phyloP scores from a whole-genome alignment of 2,888 invertebrate species.

The Eumerus sabulonum region DNA sequence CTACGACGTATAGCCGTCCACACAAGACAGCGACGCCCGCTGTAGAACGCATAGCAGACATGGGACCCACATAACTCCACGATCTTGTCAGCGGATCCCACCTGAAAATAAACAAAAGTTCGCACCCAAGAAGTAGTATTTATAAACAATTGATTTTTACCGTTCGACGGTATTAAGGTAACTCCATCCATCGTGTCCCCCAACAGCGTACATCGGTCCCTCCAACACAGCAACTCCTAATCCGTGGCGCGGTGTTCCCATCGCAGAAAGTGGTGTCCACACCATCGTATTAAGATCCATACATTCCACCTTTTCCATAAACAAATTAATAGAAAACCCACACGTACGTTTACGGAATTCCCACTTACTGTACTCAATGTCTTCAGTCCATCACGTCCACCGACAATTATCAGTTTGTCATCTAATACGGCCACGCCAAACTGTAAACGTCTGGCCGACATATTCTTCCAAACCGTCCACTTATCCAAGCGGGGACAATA shows the following conservation, averaged over 20 bases:
- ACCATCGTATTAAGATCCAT: constrained; percentile 89
- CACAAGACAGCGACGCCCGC: constrained; percentile 94
- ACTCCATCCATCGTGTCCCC: constrained; percentile 93
- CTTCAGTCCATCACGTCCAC: constrained; percentile 95
- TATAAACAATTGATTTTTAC: constrained; percentile 70
- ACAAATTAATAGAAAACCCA: background rate
- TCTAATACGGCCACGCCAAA: constrained; percentile 94
- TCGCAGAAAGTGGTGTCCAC: constrained; percentile 90
- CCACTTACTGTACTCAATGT: constrained; percentile 89
- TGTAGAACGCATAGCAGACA: constrained; percentile 91
- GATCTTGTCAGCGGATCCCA: constrained; percentile 94
- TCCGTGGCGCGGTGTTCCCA: constrained; percentile 94
- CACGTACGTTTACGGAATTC: background rate
- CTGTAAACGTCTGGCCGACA: constrained; percentile 85
- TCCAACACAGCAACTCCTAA: constrained; percentile 88
- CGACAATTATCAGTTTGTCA: constrained; percentile 90
- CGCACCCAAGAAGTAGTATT: no score
- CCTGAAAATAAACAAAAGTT: constrained; percentile 75
- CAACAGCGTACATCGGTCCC: constrained; percentile 93
- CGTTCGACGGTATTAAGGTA: constrained; percentile 95
- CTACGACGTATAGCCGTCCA: constrained; percentile 92
- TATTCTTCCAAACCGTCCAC: constrained; percentile 78
- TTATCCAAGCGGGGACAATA: constrained; percentile 81
- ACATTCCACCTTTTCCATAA: constrained; percentile 84
- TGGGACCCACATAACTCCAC: constrained; percentile 94